Evolutionary conservation across 2,888 invertebrate species (phyloP).

Genomic region (Carterocephalus palaemon): DNA sequence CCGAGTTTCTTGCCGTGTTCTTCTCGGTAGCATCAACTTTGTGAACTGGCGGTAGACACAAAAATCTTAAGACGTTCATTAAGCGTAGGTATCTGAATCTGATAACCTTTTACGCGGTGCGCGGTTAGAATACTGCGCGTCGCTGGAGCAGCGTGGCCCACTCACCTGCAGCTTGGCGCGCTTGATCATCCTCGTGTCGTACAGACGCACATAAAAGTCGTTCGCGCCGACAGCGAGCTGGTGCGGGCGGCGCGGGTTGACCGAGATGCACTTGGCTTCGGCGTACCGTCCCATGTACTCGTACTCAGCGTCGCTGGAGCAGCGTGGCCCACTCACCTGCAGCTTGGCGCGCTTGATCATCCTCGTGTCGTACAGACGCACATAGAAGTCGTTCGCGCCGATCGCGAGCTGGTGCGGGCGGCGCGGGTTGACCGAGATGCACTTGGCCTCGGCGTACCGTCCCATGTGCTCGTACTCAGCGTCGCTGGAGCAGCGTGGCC

Average conservation of each 20-base stretch:
- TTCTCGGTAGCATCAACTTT: no score
- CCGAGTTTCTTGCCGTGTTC: no score
- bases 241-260: conserved; percentile 91
- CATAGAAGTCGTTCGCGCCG: conserved; percentile 95
- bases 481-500: no score
- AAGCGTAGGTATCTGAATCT: no score
- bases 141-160: no score
- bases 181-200: conserved; percentile 93
- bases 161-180: conserved; percentile 53
- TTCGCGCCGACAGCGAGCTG: conserved; percentile 95
- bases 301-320: no score
- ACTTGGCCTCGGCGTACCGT: conserved; percentile 90
- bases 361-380: conserved; percentile 94
- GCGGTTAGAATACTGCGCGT: no score
- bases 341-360: conserved; percentile 82
- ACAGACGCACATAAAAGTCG: conserved; percentile 94
- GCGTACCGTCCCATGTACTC: conserved; percentile 85
- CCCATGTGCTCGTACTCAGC: conserved; percentile 86
- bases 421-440: conserved; percentile 92
- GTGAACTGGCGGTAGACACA: no score
- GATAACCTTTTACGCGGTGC: no score
- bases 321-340: no score
- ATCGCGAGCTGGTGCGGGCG: conserved; percentile 92
- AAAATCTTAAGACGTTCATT: no score
- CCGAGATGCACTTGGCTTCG: conserved; percentile 94